Evolutionary conservation across 37 sponge, comb jelly and placozoan species (phyloP), one percentile per base, ranked within the genome.

Genomic region (Beroe forskalii): DNA sequence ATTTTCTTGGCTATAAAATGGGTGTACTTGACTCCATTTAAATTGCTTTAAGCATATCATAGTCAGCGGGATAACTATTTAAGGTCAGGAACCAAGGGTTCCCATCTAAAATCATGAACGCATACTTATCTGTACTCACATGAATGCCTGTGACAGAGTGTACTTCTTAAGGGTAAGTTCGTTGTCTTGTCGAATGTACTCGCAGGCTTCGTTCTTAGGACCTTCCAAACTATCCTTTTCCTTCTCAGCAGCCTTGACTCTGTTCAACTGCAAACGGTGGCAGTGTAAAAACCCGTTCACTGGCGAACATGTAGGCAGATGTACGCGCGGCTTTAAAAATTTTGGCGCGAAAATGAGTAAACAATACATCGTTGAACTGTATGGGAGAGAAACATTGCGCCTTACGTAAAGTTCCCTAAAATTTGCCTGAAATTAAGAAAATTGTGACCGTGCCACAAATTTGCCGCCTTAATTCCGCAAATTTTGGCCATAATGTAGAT

Each of bases 151-250:
- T 48, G 93, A 95, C 62, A 95, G 94, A 0, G 63, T 43, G 60
- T 93, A 75, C 62, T 93, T 92, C 61, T 94, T 94, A 17, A 17
- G 48, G 17, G 93, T 91, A 35, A 92, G 40, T 19, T 94, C 93
- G 0, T 91, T 92, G 89, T 96, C 92, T 76, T 93, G 55, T 22
- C 92, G 67, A 22, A 97, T 91, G 62, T 89, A 97, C 62, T 96
- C 91, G 42, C 94, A 95, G 17, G 98, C 98, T 69, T 97, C 98
- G 36, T 94, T 91, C 61, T 97, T 97, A 4, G 96, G 94, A 27
- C 93, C 94, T 41, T 97, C 98, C 37, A 97, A 91, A 40, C 91
- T 86, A 62, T 72, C 76, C 76, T 94, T 95, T 67, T 97, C 98
- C 62, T 94, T 94, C 92, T 97, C 98, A 69, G 94, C 94, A 0